A percentile compares a stretch with the other conserved stretches of the same genome.
phyloP scores from a whole-genome alignment of 2,797 vertebrate species.

The Knipowitschia caucasica region DNA sequence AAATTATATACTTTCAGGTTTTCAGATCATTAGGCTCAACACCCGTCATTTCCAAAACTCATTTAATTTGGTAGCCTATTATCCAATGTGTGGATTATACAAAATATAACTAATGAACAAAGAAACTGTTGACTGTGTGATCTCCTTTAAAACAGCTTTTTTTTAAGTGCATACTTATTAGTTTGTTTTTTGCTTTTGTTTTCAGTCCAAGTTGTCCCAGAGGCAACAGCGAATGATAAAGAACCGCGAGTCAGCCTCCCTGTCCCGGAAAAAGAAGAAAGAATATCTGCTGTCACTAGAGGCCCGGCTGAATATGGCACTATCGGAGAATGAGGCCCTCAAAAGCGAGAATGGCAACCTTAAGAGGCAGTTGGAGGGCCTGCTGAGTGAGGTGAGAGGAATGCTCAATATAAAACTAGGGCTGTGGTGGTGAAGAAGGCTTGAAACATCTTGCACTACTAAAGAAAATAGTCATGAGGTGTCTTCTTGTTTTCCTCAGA shows the following conservation, averaged over 20 bases:
- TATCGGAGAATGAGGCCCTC: constrained; percentile 87
- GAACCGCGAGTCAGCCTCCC: constrained; percentile 93
- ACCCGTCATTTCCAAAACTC: no score
- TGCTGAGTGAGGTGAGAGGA: constrained; percentile 83
- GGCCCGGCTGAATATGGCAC: constrained; percentile 81
- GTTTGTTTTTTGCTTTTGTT: constrained; percentile 12
- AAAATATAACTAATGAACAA: no score
- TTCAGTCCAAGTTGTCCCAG: constrained; percentile 81
- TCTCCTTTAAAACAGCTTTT: no score
- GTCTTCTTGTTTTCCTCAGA: constrained; percentile 67
- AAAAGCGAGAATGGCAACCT: constrained; percentile 89
- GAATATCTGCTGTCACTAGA: constrained; percentile 91
- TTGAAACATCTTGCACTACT: no score
- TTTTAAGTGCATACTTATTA: no score
- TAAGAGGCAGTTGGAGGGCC: constrained; percentile 87
- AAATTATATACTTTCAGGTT: not conserved
- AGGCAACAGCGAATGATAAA: constrained; percentile 96
- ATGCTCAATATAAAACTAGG: not conserved
- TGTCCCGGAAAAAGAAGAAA: constrained; percentile 95
- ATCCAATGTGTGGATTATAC: no score
- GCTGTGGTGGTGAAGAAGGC: no score
- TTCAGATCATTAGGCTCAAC: not conserved
- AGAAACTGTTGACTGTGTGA: no score
- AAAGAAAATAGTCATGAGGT: no score
- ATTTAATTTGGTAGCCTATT: no score